Percentiles rank a stretch among this genome's conserved stretches.
Conservation (phyloP, 2,797 vertebrate species). For the Pangasius sanitwongsei region DNA sequence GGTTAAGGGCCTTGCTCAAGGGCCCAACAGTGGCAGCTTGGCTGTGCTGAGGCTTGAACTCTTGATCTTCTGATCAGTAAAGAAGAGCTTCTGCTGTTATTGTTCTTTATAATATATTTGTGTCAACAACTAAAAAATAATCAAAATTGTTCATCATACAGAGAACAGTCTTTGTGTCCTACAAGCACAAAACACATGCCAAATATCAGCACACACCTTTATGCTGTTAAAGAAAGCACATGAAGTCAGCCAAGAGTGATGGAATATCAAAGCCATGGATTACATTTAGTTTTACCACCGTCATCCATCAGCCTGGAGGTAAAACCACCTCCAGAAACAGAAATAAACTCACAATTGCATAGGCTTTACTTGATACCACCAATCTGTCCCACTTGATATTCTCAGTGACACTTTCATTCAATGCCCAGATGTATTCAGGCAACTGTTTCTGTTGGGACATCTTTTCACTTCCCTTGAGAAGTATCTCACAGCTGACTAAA, state of each 20-base stretch:
- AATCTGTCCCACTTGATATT: constrained; percentile 57
- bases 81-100: too few relatives aligned
- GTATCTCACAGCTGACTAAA: constrained; percentile 28
- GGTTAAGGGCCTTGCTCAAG: too few relatives aligned
- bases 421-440: constrained; percentile 53
- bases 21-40: too few relatives aligned
- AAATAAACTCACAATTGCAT: constrained; percentile 67
- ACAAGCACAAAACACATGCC: constrained; percentile 15
- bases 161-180: neutral
- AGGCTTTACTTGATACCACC: constrained; percentile 61
- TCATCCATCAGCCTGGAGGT: constrained; percentile 59
- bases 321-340: constrained; percentile 63
- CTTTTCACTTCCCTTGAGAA: constrained; percentile 27
- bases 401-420: constrained; percentile 52
- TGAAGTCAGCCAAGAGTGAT: constrained; percentile 71
- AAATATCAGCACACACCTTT: constrained; percentile 50
- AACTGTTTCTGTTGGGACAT: constrained; percentile 55
- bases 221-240: constrained; percentile 36
- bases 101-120: neutral
- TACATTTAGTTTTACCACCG: constrained; percentile 63
- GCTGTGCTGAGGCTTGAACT: too few relatives aligned
- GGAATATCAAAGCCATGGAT: constrained; percentile 56
- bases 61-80: too few relatives aligned
- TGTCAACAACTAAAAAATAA: too few relatives aligned
- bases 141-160: neutral